Evolutionary conservation across 2,113 vertebrate genomes (phyloP).

Genomic region (Microcebus ravelobensis): DNA sequence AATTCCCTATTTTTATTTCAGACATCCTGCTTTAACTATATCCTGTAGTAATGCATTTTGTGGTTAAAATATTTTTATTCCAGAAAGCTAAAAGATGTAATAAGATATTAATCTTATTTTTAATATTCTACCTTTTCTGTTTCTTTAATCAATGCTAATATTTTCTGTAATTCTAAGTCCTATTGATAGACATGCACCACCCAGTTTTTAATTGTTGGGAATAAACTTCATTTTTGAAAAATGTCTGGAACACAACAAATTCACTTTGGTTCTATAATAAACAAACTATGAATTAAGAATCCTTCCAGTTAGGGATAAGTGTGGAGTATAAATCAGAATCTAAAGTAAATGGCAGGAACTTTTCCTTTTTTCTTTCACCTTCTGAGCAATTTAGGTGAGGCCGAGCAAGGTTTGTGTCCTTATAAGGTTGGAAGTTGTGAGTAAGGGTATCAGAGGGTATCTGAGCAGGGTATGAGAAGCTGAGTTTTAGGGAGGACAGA

Average conservation of each 20-base stretch:
- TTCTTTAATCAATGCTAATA: background rate
- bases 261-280: constrained; percentile 34
- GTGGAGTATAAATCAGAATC: background rate
- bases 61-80: constrained; percentile 52
- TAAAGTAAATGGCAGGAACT: background rate
- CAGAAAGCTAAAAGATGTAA: constrained; percentile 26
- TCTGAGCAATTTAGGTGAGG: background rate
- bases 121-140: background rate
- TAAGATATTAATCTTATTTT: background rate
- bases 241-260: background rate
- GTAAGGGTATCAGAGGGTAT: background rate
- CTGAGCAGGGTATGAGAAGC: background rate
- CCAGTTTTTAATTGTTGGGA: constrained; percentile 34
- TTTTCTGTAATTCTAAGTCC: constrained; percentile 30
- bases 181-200: background rate
- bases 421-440: background rate
- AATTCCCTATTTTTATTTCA: constrained; percentile 24
- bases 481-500: background rate
- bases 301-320: background rate
- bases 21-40: background rate
- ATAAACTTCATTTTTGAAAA: constrained; percentile 25
- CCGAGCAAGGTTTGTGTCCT: background rate
- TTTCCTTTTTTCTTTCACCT: background rate
- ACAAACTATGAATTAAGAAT: constrained; percentile 39
- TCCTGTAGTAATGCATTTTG: constrained; percentile 16